A percentile compares a stretch with the other conserved stretches of the same genome.
These are phyloP conservation scores for Mobula birostris DNA, from an alignment of 2,113 vertebrate species.

Conservation along the genomic window DNA sequence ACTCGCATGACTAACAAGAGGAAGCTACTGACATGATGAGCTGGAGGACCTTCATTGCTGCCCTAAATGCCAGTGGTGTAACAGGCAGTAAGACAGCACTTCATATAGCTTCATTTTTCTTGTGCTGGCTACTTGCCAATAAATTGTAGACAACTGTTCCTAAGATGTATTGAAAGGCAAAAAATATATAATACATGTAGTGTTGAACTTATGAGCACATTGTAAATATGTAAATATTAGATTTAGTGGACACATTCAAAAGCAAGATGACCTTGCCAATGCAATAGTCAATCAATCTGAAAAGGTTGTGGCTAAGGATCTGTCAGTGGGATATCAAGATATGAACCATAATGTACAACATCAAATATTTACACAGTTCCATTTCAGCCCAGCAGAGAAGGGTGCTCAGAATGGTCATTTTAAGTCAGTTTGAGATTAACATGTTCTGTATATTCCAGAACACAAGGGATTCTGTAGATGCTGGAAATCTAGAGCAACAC, in stretches of 20 bases:
- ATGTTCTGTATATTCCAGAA: not conserved
- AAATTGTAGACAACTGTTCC: not conserved
- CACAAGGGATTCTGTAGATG: too few relatives aligned
- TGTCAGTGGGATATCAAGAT: constrained; percentile 42
- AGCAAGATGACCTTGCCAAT: constrained; percentile 55
- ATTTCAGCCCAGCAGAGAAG: not conserved
- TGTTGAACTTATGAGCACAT: not conserved
- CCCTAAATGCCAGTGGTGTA: too few relatives aligned
- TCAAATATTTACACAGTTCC: constrained; percentile 27
- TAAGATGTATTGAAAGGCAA: not conserved
- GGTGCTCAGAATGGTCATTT: not conserved
- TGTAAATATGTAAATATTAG: constrained; percentile 8
- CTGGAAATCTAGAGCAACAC: too few relatives aligned
- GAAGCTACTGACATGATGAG: too few relatives aligned
- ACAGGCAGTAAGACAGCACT: too few relatives aligned
- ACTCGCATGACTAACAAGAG: too few relatives aligned
- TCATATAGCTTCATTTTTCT: not conserved
- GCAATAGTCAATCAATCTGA: constrained; percentile 49
- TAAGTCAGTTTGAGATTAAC: not conserved
- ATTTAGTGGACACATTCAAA: constrained; percentile 47
- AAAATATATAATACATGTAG: not conserved
- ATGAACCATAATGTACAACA: constrained; percentile 34
- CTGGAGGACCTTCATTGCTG: too few relatives aligned
- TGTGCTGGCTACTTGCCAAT: not conserved
- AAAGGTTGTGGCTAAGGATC: constrained; percentile 48